Base-by-base conservation (phyloP, 2,113 vertebrate species). In the Osmerus eperlanus region DNA sequence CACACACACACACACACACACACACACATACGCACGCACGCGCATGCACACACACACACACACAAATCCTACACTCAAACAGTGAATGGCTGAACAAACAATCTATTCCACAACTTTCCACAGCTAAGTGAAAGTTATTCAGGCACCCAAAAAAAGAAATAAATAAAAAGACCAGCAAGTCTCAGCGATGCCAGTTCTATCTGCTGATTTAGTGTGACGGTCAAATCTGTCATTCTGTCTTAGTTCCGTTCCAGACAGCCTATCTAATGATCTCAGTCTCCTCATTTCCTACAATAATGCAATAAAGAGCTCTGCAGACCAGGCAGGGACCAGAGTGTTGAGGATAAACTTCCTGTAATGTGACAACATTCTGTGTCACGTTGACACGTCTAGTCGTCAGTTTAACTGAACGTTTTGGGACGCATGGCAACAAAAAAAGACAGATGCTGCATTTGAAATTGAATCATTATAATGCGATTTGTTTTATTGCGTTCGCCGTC, bases 401-500 rank as follows among this genome's bases (percentile, higher is more conserved):
- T 36, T 51, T 74, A 65, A 52, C 66, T 77, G 62, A 62, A 52
- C 59, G 41, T 61, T 21, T 29, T 15, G 64, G 64, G 41, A 23
- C 36, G 1, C 5, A 56, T 19, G 54, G 68, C 23, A 73, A n/a
- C 14, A 9, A 41, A 41, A 41, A 9, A 41, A 41, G 36, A 41
- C 18, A 21, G 41, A 1, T 7, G 64, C 21, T 58, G 62, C 23
- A 73, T 83, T 78, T 69, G 78, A 78, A 71, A 66, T 58, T 15
- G 7, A 82, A 75, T 83, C 55, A 78, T 52, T 74, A 21, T 75
- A 69, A 83, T 81, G 72, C 0, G 18, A 73, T 84, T 81, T 73
- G 55, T 14, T 32, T 75, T 69, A 76, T 83, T 73, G 52, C 58
- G 71, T 76, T 68, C 29, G 60, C 13, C 78, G 21, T 79, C 74